Base-by-base conservation (phyloP, 2,888 invertebrate species). In the Orthosia incerta region DNA sequence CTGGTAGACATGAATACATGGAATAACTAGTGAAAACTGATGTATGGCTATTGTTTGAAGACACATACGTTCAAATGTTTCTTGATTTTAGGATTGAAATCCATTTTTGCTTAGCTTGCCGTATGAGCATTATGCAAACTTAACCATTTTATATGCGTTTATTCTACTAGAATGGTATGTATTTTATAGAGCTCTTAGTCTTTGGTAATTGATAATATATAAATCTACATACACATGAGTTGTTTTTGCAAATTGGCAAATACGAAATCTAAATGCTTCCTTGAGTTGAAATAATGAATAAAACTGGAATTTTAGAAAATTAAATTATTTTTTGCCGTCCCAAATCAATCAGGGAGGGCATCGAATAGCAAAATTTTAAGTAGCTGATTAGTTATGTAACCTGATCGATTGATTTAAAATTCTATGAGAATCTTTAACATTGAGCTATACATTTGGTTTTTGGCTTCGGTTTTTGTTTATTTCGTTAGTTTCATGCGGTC, bases 151-250 rank as follows among this genome's bases (percentile, higher is more conserved):
- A 31, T 1, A 15, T 7, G 23, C 12, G 16, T 46, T 56, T 66
- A 31, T 45, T 16, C n/a, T 84, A 63, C 87, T 59, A 70, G 12
- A 67, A 62, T 72, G 65, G 87, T 73, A 82, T 26, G 3, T 45
- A 23, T 61, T 62, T 13, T n/a, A 23, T 4, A n/a, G 12, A 71
- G 12, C 26, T 9, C 12, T 2, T 86, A 70, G 76, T 85, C 83
- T 85, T 69, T 86, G 85, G 65, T 59, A 2, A 46, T 64, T 26
- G 60, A 56, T 26, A n/a, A 48, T 12, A 53, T 46, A 4, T 74
- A 71, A 84, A 69, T 71, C 13, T 39, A 5, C 51, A 11, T 62
- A 48, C 72, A 83, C 76, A 83, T 4, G 5, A 12, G 13, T 4
- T 12, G 5, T 3, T 46, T 55, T 31, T 23, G 0, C 3, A 39